phyloP scores from a whole-genome alignment of 2,888 invertebrate species.

The Cheilosia vulpina region DNA sequence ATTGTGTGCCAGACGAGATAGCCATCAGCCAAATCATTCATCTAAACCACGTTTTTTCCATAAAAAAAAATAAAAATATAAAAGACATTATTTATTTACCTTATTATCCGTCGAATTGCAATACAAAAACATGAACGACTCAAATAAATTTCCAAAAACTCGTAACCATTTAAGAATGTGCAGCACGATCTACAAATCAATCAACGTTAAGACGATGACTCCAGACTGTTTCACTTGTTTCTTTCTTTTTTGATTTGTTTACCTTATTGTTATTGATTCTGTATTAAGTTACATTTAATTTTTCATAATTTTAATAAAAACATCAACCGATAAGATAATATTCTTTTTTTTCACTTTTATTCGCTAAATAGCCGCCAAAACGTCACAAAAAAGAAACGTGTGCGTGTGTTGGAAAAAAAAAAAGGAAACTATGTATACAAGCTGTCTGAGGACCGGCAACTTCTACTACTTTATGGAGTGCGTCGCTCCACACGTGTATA shows the following conservation, averaged over 20 bases:
- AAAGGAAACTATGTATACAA: no score
- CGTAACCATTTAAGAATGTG: slow-evolving; percentile 71
- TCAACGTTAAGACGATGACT: slow-evolving; percentile 62
- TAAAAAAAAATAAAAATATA: slow-evolving; percentile 20
- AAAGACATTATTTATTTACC: slow-evolving; percentile 58
- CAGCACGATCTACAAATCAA: slow-evolving; percentile 75
- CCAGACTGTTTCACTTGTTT: slow-evolving; percentile 53
- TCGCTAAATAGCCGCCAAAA: slow-evolving; percentile 64
- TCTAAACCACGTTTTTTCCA: slow-evolving; percentile 62
- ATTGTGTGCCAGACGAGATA: slow-evolving; percentile 5
- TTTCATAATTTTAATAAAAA: slow-evolving; percentile 38
- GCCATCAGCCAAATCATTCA: slow-evolving; percentile 40
- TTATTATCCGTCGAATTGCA: slow-evolving; percentile 62
- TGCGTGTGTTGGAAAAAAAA: slow-evolving; percentile 39
- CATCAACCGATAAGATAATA: slow-evolving; percentile 21
- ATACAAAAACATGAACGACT: slow-evolving; percentile 43
- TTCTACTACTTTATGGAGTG: slow-evolving; percentile 48
- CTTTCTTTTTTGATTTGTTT: slow-evolving; percentile 9
- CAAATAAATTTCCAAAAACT: slow-evolving; percentile 73
- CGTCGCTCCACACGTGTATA: slow-evolving; percentile 49
- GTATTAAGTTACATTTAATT: slow-evolving; percentile 47
- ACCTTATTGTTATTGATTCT: slow-evolving; percentile 49
- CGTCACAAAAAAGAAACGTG: slow-evolving; percentile 43
- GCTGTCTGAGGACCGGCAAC: slow-evolving; percentile 51
- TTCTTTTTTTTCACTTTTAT: slow-evolving; percentile 24